Conservation (phyloP, 2,797 vertebrate species). For the Cygnus olor region DNA sequence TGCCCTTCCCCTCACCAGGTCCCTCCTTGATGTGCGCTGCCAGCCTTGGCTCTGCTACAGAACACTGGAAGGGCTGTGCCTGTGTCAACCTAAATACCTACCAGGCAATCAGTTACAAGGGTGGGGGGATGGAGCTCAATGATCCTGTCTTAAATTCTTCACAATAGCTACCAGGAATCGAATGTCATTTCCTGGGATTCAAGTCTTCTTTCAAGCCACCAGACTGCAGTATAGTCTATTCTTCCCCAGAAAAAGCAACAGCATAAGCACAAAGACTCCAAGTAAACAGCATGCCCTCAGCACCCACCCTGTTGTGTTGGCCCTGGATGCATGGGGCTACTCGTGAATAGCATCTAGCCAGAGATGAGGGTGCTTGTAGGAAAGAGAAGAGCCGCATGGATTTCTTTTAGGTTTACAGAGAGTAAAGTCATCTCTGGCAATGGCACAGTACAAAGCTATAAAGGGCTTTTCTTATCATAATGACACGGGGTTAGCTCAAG, state of each 20-base stretch:
- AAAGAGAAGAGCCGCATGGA: not conserved
- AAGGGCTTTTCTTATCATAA: not conserved
- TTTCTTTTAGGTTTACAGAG: not conserved
- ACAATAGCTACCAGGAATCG: not conserved
- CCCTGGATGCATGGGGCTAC: not conserved
- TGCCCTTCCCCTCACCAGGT: not conserved
- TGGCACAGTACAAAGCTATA: not conserved
- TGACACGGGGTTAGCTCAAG: not conserved
- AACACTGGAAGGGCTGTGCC: not conserved
- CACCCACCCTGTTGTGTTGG: not conserved
- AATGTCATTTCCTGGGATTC: not conserved
- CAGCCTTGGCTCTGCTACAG: not conserved
- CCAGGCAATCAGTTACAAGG: fast-evolving
- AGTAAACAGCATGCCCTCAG: not conserved
- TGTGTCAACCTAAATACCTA: not conserved
- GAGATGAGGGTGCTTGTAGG: not conserved
- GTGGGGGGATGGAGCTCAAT: not conserved
- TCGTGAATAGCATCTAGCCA: not conserved
- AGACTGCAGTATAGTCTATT: not conserved
- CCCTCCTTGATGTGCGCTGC: fast-evolving
- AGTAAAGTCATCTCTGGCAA: conserved; percentile 1
- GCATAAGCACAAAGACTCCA: not conserved
- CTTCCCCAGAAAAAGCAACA: not conserved
- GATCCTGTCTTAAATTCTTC: not conserved
- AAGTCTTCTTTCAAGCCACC: not conserved